Evolutionary conservation across 2,888 invertebrate genomes (phyloP), one percentile per base, ranked within the genome.

Genomic region (Clivina fossor): DNA sequence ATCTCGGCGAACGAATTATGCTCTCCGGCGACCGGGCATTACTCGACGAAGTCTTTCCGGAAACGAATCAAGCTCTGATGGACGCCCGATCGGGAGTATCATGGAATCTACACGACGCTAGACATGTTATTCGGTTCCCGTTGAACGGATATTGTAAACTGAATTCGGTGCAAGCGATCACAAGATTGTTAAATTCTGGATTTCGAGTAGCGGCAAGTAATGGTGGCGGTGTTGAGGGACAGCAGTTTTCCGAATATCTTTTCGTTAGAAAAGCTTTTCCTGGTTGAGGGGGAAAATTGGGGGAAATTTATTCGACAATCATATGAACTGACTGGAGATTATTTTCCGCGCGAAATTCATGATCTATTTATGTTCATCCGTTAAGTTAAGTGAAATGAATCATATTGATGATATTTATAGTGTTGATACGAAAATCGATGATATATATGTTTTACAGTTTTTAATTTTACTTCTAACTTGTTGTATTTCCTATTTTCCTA

Each of bases 81-180:
- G 89, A 90, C 71, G 84, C 87, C 30, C 79, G 90, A 57, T 85
- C 86, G 22, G 86, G 88, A 16, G 86, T 87, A 35, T 82, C 88
- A 38, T 91, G 90, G 88, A 73, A 73, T 62, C 89, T 88, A 67
- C 85, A 88, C 64, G 91, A 90, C 74, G 83, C 86, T 60, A 82
- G 87, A 49, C 88, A 88, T 75, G 88, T 91, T 26, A 90, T 91
- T 63, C 79, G 92, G 58, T 92, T 90, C 69, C 91, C 91, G 8
- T 76, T 92, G 53, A 92, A 91, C 74, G 91, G 92, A 63, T 92
- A 90, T 74, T 91, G 90, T 76, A 91, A 92, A 74, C 78, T 92
- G 62, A 92, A 90, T 72, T 90, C 90, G n/a, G 84, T 92, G 60
- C 91, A 92, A 74, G 90, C 90, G 58, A 85, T 92, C 66, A 88